Conservation (phyloP, 2,888 invertebrate genomes). For the Odontomyia ornata region DNA sequence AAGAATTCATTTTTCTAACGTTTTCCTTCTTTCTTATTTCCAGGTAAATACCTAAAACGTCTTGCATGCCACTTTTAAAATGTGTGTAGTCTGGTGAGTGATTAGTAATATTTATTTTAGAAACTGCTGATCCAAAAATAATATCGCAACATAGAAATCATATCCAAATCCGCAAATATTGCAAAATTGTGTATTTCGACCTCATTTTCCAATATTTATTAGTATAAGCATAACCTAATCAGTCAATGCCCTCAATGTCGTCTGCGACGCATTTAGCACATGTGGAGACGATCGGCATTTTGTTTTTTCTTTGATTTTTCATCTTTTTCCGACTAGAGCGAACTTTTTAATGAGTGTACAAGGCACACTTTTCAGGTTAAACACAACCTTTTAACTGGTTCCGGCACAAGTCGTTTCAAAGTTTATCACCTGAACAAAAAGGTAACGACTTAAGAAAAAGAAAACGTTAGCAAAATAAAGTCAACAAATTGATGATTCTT, state of each 20-base stretch:
- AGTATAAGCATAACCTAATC: slow-evolving; percentile 8
- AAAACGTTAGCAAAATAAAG: not conserved
- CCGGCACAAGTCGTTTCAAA: not conserved
- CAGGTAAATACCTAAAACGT: too few species aligned
- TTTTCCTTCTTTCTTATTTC: too few species aligned
- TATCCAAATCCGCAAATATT: too few species aligned
- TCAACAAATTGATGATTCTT: not conserved
- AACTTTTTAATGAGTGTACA: too few species aligned
- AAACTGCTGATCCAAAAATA: too few species aligned
- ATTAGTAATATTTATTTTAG: too few species aligned
- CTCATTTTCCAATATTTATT: not conserved
- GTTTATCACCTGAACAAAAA: not conserved
- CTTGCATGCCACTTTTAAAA: too few species aligned
- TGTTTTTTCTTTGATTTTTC: not conserved
- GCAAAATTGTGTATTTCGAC: not conserved
- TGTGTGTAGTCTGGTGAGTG: too few species aligned
- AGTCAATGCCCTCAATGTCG: slow-evolving; percentile 9
- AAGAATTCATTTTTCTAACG: too few species aligned
- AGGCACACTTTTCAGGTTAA: not conserved
- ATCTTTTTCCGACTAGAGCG: not conserved
- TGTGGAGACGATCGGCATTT: not conserved
- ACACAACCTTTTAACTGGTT: not conserved
- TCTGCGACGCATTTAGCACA: not conserved
- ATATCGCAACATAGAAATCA: too few species aligned
- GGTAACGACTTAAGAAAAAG: not conserved